These are phyloP conservation scores for Drosophila erecta DNA, from an alignment of 1,140 invertebrate species.

Conservation along the genomic window DNA sequence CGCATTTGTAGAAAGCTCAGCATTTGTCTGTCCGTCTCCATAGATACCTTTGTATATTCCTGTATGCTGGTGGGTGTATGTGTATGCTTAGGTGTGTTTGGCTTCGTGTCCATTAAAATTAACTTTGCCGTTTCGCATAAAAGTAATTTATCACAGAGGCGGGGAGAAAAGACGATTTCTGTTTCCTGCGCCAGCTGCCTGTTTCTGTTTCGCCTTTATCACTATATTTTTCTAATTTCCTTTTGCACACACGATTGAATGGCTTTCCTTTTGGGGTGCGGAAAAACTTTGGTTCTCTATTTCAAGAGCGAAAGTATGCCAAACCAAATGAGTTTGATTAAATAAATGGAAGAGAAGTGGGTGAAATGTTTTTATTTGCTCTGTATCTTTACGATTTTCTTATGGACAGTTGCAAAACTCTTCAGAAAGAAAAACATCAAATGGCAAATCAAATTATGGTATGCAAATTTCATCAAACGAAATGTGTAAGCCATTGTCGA, in stretches of 20 bases:
- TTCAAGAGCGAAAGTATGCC: slow-evolving; percentile 9
- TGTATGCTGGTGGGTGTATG: slow-evolving; percentile 14
- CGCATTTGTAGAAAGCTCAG: slow-evolving; percentile 52
- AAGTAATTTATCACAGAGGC: slow-evolving; percentile 75
- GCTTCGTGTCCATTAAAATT: slow-evolving; percentile 81
- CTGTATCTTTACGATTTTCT: background rate
- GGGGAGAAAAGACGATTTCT: slow-evolving; percentile 58
- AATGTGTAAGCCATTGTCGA: too few relatives aligned
- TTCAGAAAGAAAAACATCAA: too few relatives aligned
- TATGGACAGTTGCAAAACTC: too few relatives aligned
- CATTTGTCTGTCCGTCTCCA: slow-evolving; percentile 36
- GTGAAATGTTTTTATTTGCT: background rate
- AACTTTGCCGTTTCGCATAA: slow-evolving; percentile 79
- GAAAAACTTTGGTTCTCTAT: slow-evolving; percentile 19
- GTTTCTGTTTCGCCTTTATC: slow-evolving; percentile 29
- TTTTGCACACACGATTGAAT: slow-evolving; percentile 47
- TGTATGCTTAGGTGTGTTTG: slow-evolving; percentile 66
- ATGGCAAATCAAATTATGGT: background rate
- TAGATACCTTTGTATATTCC: slow-evolving; percentile 24
- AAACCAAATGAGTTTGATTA: slow-evolving; percentile 3
- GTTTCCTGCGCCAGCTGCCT: slow-evolving; percentile 35
- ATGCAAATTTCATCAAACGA: too few relatives aligned
- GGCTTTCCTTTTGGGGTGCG: slow-evolving; percentile 34
- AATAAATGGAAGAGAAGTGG: background rate
- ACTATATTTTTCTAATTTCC: slow-evolving; percentile 78